Conservation (phyloP, 2,888 invertebrate species). For the Elmis aenea region DNA sequence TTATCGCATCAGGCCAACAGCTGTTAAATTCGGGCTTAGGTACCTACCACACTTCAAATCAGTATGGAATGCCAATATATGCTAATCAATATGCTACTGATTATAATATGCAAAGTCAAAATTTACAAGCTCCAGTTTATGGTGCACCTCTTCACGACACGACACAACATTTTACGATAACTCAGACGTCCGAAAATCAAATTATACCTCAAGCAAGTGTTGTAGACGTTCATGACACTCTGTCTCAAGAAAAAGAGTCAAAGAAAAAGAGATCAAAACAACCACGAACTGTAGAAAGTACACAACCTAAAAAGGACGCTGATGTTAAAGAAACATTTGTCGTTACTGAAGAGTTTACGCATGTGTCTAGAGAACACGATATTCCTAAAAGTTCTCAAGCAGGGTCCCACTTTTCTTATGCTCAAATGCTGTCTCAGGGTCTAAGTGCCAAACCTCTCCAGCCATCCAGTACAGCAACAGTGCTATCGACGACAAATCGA, state of each 20-base stretch:
- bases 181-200: neutral
- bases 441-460: slow-evolving; percentile 49
- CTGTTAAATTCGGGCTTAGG: slow-evolving; percentile 49
- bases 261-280: slow-evolving; percentile 6
- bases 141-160: neutral
- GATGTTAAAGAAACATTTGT: slow-evolving; percentile 23
- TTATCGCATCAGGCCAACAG: slow-evolving; percentile 48
- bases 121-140: slow-evolving; percentile 4
- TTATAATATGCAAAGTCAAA: slow-evolving; percentile 1
- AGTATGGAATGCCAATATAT: slow-evolving; percentile 23
- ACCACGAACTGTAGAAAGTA: slow-evolving; percentile 28
- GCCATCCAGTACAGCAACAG: slow-evolving; percentile 52
- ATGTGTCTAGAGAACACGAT: neutral
- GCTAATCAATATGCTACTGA: slow-evolving; percentile 11
- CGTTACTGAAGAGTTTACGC: slow-evolving; percentile 9
- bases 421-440: slow-evolving; percentile 66
- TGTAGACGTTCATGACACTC: neutral
- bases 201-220: slow-evolving; percentile 2
- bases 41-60: slow-evolving; percentile 40
- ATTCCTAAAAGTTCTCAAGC: slow-evolving; percentile 2
- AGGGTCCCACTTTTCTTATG: slow-evolving; percentile 56
- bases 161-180: neutral
- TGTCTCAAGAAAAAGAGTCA: slow-evolving; percentile 1
- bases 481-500: slow-evolving; percentile 26
- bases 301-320: slow-evolving; percentile 32